Percentiles rank a stretch among this genome's conserved stretches.
Evolutionary conservation across 35 echinoderm and acorn worm genomes (phyloP).

Genomic region (Diadema setosum): DNA sequence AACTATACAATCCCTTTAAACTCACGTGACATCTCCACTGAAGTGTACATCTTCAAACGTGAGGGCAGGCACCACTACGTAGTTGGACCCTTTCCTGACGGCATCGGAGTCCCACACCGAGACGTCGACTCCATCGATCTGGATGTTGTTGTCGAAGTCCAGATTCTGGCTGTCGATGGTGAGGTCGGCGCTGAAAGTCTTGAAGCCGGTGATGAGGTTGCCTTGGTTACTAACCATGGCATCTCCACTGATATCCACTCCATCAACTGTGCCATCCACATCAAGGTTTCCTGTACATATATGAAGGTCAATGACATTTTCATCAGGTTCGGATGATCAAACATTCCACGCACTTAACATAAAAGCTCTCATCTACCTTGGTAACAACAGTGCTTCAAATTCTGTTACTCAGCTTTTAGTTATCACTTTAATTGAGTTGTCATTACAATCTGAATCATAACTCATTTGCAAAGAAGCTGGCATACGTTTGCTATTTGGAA

Average conservation of each 20-base stretch:
- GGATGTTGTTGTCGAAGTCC: neutral
- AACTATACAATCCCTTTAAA: too few relatives aligned
- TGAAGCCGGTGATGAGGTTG: conserved; percentile 48
- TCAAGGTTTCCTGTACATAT: conserved; percentile 15
- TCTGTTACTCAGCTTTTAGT: too few relatives aligned
- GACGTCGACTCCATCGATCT: neutral
- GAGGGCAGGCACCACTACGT: neutral
- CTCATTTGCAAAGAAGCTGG: too few relatives aligned
- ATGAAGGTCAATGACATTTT: too few relatives aligned
- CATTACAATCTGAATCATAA: too few relatives aligned
- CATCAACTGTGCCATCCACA: conserved; percentile 57
- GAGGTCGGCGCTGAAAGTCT: conserved; percentile 27
- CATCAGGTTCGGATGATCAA: too few relatives aligned
- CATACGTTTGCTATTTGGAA: too few relatives aligned
- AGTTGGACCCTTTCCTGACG: neutral
- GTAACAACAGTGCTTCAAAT: too few relatives aligned
- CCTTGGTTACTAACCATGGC: conserved; percentile 48
- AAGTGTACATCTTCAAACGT: neutral
- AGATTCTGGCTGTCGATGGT: neutral
- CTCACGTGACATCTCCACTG: neutral
- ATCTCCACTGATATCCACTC: conserved; percentile 30
- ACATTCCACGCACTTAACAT: too few relatives aligned
- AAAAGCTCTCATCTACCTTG: too few relatives aligned
- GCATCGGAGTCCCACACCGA: neutral
- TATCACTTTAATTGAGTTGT: too few relatives aligned